Base-by-base conservation (phyloP, 2,797 vertebrate species). In the Artibeus lituratus region DNA sequence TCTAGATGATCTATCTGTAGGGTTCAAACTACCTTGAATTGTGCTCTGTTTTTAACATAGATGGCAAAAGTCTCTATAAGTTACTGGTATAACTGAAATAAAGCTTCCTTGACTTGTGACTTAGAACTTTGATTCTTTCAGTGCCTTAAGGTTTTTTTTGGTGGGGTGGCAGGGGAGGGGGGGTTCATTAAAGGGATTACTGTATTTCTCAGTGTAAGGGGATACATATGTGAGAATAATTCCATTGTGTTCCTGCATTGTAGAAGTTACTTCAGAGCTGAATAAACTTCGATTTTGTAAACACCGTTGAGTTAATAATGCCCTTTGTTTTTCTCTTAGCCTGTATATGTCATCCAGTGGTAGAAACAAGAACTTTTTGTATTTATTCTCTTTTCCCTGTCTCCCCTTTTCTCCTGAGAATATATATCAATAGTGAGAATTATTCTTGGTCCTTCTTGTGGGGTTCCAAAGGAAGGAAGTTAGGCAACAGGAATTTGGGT, bases 291-390 rank as follows among this genome's bases (percentile, higher is more conserved):
- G 2, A 57, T 70, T 87, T 90, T 69, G 21, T 65, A 29, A 90
- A 51, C 37, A 80, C 16, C 59, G 89, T 82, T 94, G 53, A 91
- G 89, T 92, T 93, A 78, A 82, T 93, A 78, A 82, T 73, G 76
- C 47, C 37, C 37, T 16, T 89, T 86, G 78, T 47, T 94, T 96
- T 93, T 83, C 67, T 83, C 0, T 59, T 85, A 55, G n/a, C 51
- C 12, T 91, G 35, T 32, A 55, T 29, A 10, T 97, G 90, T 76
- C 62, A 86, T 87, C 49, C 72, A 84, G 76, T 90, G 62, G 55
- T 53, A 82, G 69, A 92, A 87, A 83, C 42, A 73, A 24, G 47
- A 83, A 90, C 47, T 96, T 93, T 24, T 19, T 69, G 3, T 86
- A 10, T 92, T 77, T 77, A 72, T 6, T 44, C 32, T 1, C 12